These are phyloP conservation scores for Schizothorax lantsangensis DNA, from an alignment of 2,797 vertebrate genomes.

Conservation along the genomic window DNA sequence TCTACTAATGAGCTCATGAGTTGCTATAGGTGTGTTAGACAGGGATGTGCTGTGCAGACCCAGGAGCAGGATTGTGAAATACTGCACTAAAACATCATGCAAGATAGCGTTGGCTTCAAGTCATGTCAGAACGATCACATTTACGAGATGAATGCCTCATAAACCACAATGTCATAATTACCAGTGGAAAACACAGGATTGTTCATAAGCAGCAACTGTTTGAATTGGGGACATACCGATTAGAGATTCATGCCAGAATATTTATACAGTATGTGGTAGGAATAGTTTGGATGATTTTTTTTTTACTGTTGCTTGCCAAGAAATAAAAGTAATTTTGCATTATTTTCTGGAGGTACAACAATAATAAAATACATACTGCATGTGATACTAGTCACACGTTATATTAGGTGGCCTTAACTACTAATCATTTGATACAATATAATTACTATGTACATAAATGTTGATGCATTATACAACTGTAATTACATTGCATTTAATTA, in stretches of 20 bases:
- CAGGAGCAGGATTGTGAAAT: slow-evolving; percentile 5
- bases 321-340: background rate
- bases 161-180: slow-evolving; percentile 22
- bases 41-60: background rate
- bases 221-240: background rate
- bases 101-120: background rate
- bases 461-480: background rate
- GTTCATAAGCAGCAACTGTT: background rate
- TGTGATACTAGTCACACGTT: background rate
- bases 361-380: background rate
- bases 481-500: background rate
- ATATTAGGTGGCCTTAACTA: background rate
- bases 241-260: slow-evolving; percentile 12
- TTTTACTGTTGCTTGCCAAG: background rate
- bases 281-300: slow-evolving; percentile 1
- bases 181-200: background rate
- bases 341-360: background rate
- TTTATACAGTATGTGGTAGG: slow-evolving; percentile 2
- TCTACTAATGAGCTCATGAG: slow-evolving; percentile 20
- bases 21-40: slow-evolving; percentile 3
- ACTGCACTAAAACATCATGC: background rate
- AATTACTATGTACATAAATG: background rate
- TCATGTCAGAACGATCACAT: background rate
- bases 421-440: background rate
- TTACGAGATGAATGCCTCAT: background rate